phyloP scores from a whole-genome alignment of 2,888 invertebrate genomes.

The Xanthorhoe designata region DNA sequence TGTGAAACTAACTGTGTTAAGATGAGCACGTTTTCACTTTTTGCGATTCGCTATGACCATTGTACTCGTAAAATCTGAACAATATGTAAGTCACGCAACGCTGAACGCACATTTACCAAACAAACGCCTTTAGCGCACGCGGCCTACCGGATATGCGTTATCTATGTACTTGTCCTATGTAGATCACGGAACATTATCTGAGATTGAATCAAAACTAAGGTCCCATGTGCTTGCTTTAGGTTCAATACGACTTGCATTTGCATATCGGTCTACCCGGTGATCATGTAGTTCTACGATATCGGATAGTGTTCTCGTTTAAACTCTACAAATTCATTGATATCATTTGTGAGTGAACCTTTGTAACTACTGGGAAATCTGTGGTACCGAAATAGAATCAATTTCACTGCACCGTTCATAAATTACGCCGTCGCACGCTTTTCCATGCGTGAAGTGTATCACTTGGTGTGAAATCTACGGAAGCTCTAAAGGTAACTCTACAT shows the following conservation, averaged over 20 bases:
- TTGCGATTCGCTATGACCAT: slow-evolving; percentile 9
- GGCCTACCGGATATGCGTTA: slow-evolving; percentile 46
- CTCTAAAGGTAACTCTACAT: slow-evolving; percentile 6
- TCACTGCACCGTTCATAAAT: slow-evolving; percentile 35
- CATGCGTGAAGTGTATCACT: slow-evolving; percentile 32
- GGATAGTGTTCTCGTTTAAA: slow-evolving; percentile 3
- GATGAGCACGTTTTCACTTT: slow-evolving; percentile 14
- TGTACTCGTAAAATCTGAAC: slow-evolving; percentile 23
- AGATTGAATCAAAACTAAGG: slow-evolving; percentile 4
- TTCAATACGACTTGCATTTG: slow-evolving; percentile 1
- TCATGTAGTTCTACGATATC: neutral
- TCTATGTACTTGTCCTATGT: slow-evolving; percentile 8
- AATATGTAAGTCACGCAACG: slow-evolving; percentile 28
- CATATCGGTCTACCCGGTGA: too few species aligned
- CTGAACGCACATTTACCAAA: slow-evolving; percentile 37
- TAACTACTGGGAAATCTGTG: neutral
- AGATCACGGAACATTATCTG: slow-evolving; percentile 2
- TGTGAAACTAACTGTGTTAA: neutral
- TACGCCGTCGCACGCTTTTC: slow-evolving; percentile 30
- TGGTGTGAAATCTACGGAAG: slow-evolving; percentile 25
- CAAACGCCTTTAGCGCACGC: slow-evolving; percentile 33
- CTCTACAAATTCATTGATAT: neutral
- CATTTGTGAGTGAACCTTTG: neutral
- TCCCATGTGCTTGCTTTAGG: neutral
- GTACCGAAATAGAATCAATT: slow-evolving; percentile 41